Base-by-base conservation (phyloP, 2,113 vertebrate species). In the Lethenteron camtschaticum region DNA sequence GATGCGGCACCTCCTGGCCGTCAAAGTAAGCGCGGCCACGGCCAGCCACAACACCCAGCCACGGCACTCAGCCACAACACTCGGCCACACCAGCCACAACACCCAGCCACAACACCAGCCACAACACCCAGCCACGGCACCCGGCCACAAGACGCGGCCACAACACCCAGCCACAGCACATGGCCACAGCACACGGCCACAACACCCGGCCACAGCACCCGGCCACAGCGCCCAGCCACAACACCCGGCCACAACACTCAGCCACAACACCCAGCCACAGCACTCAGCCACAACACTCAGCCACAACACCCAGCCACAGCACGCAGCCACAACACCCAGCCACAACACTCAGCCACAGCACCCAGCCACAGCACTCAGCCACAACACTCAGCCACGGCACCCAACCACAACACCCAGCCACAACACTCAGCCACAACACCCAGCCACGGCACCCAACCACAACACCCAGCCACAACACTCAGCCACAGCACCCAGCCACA, bases 1-100 rank as follows among this genome's bases (percentile, higher is more conserved):
- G 94, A 84, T 83, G 86, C 87, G 94, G 75, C 96, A 96, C 76
- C 86, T 99, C 70, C 80, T 96, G 11, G 74, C 85, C 72, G 86
- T 83, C 70, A 78, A 87, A 75, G 90, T 96, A 76, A 75, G 83
- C 57, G 12, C n/a, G 55, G 56, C 18, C 70, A 16, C 10, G 7
- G 9, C 24, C 63, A 9, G 10, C 24, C n/a, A 16, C 10, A 9
- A 11, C 63, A 16, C n/a, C 2, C n/a, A 9, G n/a, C 24, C 24
- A 24, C 60, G 2, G 2, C n/a, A 20, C 14, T 8, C 20, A 66
- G 20, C 20, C 7, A n/a, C 10, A 8, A 8, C 20, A 66, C 60
- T 8, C 14, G 5, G 60, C 20, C 24, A 24, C 18, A 8, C 4
- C 56, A 18, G 14, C 56, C 18, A 10, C 9, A 56, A 10, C 9